phyloP scores from a whole-genome alignment of 2,888 invertebrate genomes.

The Agrotis segetum region DNA sequence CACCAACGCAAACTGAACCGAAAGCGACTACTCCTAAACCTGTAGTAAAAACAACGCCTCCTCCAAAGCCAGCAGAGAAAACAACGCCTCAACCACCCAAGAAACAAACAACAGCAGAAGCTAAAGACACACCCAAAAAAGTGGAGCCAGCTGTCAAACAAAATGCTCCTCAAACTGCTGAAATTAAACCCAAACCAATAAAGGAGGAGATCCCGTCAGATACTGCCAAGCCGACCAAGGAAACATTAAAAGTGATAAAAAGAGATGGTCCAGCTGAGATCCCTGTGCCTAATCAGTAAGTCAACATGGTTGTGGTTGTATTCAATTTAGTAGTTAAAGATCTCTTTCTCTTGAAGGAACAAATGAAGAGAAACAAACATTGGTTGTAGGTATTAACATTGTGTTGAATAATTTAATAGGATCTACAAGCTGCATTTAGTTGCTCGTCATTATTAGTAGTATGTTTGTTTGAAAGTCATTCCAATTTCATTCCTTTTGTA shows the following conservation, averaged over 20 bases:
- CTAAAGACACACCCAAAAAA: conserved; percentile 51
- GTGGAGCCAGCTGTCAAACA: conserved; percentile 46
- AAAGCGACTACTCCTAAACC: conserved; percentile 52
- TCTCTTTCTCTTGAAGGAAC: conserved; percentile 64
- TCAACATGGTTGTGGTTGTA: conserved; percentile 60
- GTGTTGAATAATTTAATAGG: conserved; percentile 40
- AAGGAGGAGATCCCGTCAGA: conserved; percentile 90
- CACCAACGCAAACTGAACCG: conserved; percentile 28
- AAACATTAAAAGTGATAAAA: conserved; percentile 91
- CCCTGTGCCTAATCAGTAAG: conserved; percentile 80
- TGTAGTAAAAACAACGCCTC: conserved; percentile 57
- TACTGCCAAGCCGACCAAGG: conserved; percentile 88
- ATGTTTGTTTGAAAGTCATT: conserved; percentile 53
- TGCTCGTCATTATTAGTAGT: conserved; percentile 46
- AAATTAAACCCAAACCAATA: conserved; percentile 79
- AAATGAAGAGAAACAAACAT: conserved; percentile 49
- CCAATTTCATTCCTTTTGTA: conserved; percentile 45
- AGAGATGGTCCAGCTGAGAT: conserved; percentile 90
- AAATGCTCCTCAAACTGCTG: conserved; percentile 55
- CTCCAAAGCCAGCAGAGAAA: conserved; percentile 54
- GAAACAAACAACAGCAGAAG: conserved; percentile 20
- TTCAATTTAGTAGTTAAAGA: conserved; percentile 60
- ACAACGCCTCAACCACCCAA: conserved; percentile 46
- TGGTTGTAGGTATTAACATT: conserved; percentile 54
- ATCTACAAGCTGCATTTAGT: conserved; percentile 55